Evolutionary conservation across 2,113 vertebrate species (phyloP), one percentile per base, ranked within the genome.

Genomic region (Chlorodrepanis virens): DNA sequence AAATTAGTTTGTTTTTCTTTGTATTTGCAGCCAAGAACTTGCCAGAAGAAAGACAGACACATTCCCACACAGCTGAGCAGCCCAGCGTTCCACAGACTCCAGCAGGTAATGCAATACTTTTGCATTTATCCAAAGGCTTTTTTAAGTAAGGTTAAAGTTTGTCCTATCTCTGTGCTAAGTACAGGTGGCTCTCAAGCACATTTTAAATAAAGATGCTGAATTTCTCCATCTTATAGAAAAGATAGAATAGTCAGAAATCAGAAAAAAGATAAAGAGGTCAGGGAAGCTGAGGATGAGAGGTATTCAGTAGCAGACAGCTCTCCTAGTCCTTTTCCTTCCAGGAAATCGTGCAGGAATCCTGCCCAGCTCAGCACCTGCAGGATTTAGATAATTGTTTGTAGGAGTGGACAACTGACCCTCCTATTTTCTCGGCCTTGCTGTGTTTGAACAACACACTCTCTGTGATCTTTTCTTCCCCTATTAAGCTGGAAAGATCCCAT

Each of bases 21-120:
- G 52, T 93, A 17, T 91, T 97, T 95, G 44, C 96, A 98, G 98
- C 96, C 67, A 97, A 97, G 86, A 94, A 90, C 69, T 91, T 93
- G 5, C 92, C 96, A 76, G 98, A 98, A 87, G 97, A 98, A 80
- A 97, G 61, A 59, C 98, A 98, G 63, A 65, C 94, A 14, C 96
- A 83, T 12, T 94, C 95, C 39, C 95, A 91, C 11, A 7, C 84
- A 42, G 97, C 42, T 78, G 97, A 98, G 72, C 97, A 98, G 79
- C 97, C 97, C 80, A 97, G 96, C 28, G 97, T 86, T 16, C 97
- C 97, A 45, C 97, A 97, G 52, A 94, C 97, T 29, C 97, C 98
- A 91, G 90, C 98, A 98, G 98, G 99, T 99, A 98, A 42, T 52
- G 22, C 10, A 33, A 29, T 2, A 70, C 14, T 19, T 82, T 57